Evolutionary conservation across 2,888 invertebrate species (phyloP).

Genomic region (Parnassius mnemosyne): DNA sequence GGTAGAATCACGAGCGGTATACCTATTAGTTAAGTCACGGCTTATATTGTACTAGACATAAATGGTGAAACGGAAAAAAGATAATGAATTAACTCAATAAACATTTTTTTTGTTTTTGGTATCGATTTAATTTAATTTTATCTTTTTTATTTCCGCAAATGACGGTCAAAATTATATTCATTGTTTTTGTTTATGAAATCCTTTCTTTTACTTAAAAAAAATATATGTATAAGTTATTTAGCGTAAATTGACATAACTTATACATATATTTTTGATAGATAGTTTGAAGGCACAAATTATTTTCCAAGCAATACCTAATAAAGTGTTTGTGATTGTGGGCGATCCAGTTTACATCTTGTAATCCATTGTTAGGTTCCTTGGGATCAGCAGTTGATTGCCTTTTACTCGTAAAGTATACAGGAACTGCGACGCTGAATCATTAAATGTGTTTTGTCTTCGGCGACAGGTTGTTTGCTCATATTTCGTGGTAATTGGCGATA

Average conservation of each 20-base stretch:
- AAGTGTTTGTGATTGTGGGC: conserved; percentile 58
- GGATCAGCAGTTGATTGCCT: conserved; percentile 58
- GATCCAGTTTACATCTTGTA: conserved; percentile 68
- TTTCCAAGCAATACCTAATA: conserved; percentile 26
- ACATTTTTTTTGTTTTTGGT: too few species aligned
- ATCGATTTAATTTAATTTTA: too few species aligned
- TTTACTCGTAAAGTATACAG: conserved; percentile 49
- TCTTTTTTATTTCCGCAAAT: too few species aligned
- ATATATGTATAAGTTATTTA: not conserved
- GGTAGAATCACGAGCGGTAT: conserved; percentile 38
- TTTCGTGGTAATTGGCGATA: conserved; percentile 54
- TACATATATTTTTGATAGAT: too few species aligned
- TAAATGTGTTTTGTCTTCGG: conserved; percentile 53
- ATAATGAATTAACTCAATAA: too few species aligned
- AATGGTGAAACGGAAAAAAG: not conserved
- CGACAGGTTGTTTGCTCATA: conserved; percentile 56
- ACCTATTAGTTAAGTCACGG: conserved; percentile 38
- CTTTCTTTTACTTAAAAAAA: too few species aligned
- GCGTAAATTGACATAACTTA: not conserved
- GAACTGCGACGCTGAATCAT: conserved; percentile 60
- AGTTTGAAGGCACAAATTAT: conserved; percentile 16
- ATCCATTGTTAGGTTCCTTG: conserved; percentile 55
- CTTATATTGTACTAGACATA: conserved; percentile 31
- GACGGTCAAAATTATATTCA: too few species aligned
- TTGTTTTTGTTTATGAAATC: too few species aligned